Percentiles rank a stretch among this genome's conserved stretches.
phyloP scores from a whole-genome alignment of 2,113 vertebrate species.

The Nettapus auritus region DNA sequence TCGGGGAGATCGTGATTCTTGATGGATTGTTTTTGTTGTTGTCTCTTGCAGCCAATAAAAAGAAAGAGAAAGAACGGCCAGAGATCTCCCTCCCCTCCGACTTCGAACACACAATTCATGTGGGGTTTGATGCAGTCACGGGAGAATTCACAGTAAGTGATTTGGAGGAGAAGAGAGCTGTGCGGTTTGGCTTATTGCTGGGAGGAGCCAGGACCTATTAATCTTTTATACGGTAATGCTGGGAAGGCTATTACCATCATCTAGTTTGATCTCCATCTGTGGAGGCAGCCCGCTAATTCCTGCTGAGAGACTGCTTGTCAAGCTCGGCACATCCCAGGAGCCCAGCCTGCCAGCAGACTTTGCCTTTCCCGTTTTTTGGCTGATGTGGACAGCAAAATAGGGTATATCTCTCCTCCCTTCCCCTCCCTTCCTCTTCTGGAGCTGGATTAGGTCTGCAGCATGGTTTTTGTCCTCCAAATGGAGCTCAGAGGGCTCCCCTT shows the following conservation, averaged over 20 bases:
- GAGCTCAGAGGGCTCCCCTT: not conserved
- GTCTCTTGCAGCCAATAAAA: constrained; percentile 86
- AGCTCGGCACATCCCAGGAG: not conserved
- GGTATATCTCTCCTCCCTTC: not conserved
- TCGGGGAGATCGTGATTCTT: not conserved
- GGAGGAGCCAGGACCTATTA: constrained; percentile 22
- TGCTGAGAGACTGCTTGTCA: not conserved
- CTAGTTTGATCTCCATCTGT: not conserved
- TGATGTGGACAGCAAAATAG: not conserved
- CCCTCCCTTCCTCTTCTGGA: not conserved
- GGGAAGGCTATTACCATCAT: not conserved
- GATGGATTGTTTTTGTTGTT: not conserved
- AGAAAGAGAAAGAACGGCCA: constrained; percentile 89
- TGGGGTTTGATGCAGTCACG: constrained; percentile 95
- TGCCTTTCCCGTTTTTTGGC: not conserved
- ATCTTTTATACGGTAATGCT: constrained; percentile 35
- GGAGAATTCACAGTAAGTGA: constrained; percentile 95
- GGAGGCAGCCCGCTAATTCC: not conserved
- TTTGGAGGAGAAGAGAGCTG: not conserved
- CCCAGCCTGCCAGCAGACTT: not conserved
- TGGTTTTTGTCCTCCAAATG: not conserved
- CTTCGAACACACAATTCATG: constrained; percentile 97
- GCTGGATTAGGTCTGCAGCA: not conserved
- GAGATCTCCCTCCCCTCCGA: constrained; percentile 98
- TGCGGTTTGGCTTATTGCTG: constrained; percentile 24